Evolutionary conservation across 2,888 invertebrate genomes (phyloP).

Genomic region (Balanococcus diminutus): DNA sequence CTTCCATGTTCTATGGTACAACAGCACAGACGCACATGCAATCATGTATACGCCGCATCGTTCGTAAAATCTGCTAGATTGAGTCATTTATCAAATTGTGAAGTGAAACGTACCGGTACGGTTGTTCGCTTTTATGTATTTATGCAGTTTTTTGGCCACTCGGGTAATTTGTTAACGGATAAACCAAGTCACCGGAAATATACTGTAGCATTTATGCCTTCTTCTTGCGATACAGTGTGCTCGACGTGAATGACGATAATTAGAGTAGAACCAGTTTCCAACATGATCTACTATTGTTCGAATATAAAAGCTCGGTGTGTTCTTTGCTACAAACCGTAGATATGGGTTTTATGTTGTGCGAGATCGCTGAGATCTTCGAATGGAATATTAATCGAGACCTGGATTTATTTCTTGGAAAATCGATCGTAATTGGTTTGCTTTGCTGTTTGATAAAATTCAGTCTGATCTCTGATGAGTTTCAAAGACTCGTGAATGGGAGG

Average conservation of each 20-base stretch:
- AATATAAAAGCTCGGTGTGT: background rate
- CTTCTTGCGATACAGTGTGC: background rate
- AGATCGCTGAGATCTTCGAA: background rate
- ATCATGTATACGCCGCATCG: background rate
- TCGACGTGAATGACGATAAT: constrained; percentile 45
- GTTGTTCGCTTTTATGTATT: background rate
- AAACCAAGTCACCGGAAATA: constrained; percentile 44
- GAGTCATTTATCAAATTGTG: constrained; percentile 37
- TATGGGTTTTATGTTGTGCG: background rate
- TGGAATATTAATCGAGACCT: constrained; percentile 16
- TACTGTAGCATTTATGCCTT: background rate
- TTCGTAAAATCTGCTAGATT: background rate
- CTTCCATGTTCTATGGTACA: background rate
- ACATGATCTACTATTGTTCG: background rate
- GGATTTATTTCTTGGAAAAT: background rate
- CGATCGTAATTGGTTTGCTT: background rate
- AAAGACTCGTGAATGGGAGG: too few relatives aligned
- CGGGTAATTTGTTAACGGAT: background rate
- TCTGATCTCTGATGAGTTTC: too few relatives aligned
- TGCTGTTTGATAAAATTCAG: too few relatives aligned
- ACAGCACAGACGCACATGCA: too few relatives aligned
- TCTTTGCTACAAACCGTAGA: background rate
- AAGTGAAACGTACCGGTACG: background rate
- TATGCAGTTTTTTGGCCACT: constrained; percentile 3
- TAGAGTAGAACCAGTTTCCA: constrained; percentile 50